These are phyloP conservation scores for Chrysochloris asiatica DNA, from an alignment of 2,113 vertebrate genomes.

Conservation along the genomic window DNA sequence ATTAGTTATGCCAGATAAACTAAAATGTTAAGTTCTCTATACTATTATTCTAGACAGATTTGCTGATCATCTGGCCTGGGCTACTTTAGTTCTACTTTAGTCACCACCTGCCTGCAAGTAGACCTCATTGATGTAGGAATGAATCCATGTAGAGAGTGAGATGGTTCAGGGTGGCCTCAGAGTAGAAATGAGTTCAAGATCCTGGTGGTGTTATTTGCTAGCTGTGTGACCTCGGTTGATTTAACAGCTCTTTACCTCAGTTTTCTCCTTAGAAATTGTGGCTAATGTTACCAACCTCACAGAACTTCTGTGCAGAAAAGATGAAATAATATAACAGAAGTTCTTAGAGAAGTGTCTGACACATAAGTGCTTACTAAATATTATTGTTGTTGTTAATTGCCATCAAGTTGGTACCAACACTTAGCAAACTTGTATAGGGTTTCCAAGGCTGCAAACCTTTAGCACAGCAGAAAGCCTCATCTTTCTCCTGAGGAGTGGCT, in stretches of 20 bases:
- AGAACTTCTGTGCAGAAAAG: conserved; percentile 25
- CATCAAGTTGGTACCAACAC: too few relatives aligned
- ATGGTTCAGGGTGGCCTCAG: not conserved
- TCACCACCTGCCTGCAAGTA: not conserved
- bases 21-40: not conserved
- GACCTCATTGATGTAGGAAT: not conserved
- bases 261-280: not conserved
- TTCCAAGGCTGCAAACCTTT: too few relatives aligned
- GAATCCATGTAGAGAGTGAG: not conserved
- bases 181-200: not conserved
- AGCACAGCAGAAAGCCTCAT: too few relatives aligned
- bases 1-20: not conserved
- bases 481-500: too few relatives aligned
- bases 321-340: not conserved
- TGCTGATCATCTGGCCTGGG: not conserved
- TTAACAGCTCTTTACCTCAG: not conserved
- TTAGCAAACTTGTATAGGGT: too few relatives aligned
- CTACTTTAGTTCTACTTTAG: not conserved
- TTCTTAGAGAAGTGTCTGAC: not conserved
- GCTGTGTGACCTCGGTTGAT: not conserved
- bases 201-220: not conserved
- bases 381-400: not conserved
- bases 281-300: not conserved
- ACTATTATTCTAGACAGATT: conserved; percentile 13
- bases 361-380: not conserved